Base-by-base conservation (phyloP, 92 coral and sea anemone species). In the Virgularia gustaviana region DNA sequence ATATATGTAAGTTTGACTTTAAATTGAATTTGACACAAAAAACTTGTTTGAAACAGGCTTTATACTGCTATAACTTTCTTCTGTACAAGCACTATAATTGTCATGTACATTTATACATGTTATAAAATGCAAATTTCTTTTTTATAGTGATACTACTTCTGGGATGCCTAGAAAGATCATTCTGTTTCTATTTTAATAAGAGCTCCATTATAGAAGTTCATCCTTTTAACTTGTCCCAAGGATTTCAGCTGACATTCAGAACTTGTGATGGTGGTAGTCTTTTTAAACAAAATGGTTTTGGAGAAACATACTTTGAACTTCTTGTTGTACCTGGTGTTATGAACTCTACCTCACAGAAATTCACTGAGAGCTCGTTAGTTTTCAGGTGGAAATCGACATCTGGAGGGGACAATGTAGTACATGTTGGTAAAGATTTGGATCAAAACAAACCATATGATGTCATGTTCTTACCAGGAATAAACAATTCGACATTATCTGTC, bases 261-360 rank as follows among this genome's bases (percentile, higher is more conserved):
- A 92, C 97, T 78, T 92, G 97, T 57, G 39, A 55, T 3, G 98
- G 98, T 54, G 98, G 98, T n/a, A 75, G 55, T 16, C 62, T 92
- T 72, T 70, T 92, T 6, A 71, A 63, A 35, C 98, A 92, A 79
- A 63, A 4, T 33, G 98, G 98, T 18, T 43, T 55, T 36, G 61
- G 49, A 4, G 76, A 47, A 49, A 82, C 79, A 56, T 82, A 78
- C 33, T 58, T 92, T 63, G 55, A 82, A 9, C 75, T 92, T 37
- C 74, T 65, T 47, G 90, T 92, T 65, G 76, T 79, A 11, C 90
- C 83, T 24, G 84, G 86, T 34, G 62, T 34, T 3, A 91, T 92
- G 54, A 68, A 84, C 72, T 84, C 86, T 53, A 83, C 90, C 19
- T 32, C 71, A 1, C 71, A 42, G 4, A 39, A 63, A 13, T 89